phyloP scores from a whole-genome alignment of 1,140 invertebrate species.

The Orussus abietinus region DNA sequence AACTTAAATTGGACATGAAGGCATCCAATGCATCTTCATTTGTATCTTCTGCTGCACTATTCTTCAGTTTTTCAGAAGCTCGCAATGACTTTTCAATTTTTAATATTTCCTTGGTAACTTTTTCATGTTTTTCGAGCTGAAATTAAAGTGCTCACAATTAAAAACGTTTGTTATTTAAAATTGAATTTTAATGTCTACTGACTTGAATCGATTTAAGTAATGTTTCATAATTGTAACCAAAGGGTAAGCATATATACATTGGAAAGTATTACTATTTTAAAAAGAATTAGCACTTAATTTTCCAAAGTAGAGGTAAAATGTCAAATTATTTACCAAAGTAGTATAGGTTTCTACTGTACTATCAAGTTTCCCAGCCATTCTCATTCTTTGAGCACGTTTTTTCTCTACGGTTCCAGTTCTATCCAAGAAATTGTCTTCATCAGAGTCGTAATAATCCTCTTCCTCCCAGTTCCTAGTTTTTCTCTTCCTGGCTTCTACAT shows the following conservation, averaged over 20 bases:
- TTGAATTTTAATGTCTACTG: not conserved
- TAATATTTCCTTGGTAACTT: conserved; percentile 56
- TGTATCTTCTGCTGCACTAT: conserved; percentile 17
- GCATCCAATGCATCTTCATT: conserved; percentile 66
- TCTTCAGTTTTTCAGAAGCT: not conserved
- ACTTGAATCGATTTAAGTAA: no score
- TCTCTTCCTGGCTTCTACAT: conserved; percentile 62
- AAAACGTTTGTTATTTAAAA: not conserved
- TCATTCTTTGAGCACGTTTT: conserved; percentile 78
- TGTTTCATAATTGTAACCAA: no score
- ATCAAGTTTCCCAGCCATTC: conserved; percentile 59
- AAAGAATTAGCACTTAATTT: not conserved
- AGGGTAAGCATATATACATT: not conserved
- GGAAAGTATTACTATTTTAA: not conserved
- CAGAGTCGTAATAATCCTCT: conserved; percentile 93
- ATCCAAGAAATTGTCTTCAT: conserved; percentile 95
- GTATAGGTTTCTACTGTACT: conserved; percentile 73
- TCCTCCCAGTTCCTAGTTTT: conserved; percentile 79
- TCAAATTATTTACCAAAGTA: conserved; percentile 61
- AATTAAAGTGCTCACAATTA: no score
- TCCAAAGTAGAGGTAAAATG: no score
- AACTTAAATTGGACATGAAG: conserved; percentile 67
- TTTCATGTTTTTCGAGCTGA: conserved; percentile 67
- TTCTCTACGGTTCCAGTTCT: conserved; percentile 88
- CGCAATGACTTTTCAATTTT: conserved; percentile 20